Evolutionary conservation across 2,113 vertebrate species (phyloP).

Genomic region (Scartelaos histophorus): DNA sequence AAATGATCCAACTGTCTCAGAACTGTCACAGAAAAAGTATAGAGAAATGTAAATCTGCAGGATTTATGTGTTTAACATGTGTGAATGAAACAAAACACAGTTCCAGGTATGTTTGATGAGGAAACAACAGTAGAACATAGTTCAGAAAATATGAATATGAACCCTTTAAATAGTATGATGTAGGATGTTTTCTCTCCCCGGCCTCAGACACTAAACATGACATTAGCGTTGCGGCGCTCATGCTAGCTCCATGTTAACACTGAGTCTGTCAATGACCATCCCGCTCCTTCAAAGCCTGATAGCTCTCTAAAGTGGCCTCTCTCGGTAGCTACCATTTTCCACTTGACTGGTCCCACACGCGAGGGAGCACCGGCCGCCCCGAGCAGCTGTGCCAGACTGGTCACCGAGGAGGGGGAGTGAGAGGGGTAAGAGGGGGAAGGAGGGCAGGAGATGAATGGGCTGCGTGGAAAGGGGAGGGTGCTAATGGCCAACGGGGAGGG

Average conservation of each 20-base stretch:
- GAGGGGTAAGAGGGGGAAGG: conserved; percentile 39
- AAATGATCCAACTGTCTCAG: too few relatives aligned
- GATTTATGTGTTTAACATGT: too few relatives aligned
- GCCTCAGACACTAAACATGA: conserved; percentile 65
- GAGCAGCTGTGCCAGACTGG: conserved; percentile 68
- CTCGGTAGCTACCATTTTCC: conserved; percentile 77
- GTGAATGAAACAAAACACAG: too few relatives aligned
- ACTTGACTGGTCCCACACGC: conserved; percentile 78
- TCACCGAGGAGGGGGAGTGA: conserved; percentile 56
- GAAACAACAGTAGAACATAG: too few relatives aligned
- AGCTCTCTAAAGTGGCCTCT: conserved; percentile 79
- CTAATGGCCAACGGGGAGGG: conserved; percentile 49
- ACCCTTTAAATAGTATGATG: too few relatives aligned
- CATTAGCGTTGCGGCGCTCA: conserved; percentile 63
- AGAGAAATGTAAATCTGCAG: too few relatives aligned
- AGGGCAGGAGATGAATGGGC: conserved; percentile 59
- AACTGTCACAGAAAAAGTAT: too few relatives aligned
- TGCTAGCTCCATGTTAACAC: conserved; percentile 71
- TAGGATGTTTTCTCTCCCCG: conserved; percentile 48
- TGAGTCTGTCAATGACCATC: conserved; percentile 77
- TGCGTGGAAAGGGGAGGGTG: conserved; percentile 44
- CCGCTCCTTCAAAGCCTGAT: conserved; percentile 77
- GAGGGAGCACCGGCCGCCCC: conserved; percentile 67
- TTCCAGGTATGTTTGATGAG: too few relatives aligned
- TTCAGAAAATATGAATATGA: too few relatives aligned